A percentile compares a stretch with the other conserved stretches of the same genome.
Conservation (phyloP, 2,797 vertebrate species). For the Eulemur coronatus region DNA sequence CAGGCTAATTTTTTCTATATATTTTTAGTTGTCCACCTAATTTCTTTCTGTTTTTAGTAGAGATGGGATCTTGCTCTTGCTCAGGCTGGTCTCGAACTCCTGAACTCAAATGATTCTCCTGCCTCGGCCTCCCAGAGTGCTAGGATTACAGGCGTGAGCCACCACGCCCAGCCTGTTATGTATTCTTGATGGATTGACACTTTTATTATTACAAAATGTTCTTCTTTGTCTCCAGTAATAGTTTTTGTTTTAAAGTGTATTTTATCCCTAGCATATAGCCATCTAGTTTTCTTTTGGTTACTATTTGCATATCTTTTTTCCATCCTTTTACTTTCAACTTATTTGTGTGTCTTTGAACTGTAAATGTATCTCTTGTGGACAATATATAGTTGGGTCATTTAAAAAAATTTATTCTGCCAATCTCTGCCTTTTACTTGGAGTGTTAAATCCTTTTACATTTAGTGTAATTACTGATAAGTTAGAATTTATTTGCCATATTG, state of each 20-base stretch:
- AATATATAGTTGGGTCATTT: background rate
- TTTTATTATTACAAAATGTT: background rate
- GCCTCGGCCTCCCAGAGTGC: too few relatives aligned
- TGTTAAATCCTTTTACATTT: slow-evolving; percentile 36
- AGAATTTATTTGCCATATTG: background rate
- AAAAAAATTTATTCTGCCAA: background rate
- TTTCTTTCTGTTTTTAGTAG: too few relatives aligned
- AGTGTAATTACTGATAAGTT: background rate
- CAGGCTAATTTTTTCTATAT: too few relatives aligned
- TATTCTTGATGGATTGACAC: background rate
- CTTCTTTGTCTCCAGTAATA: background rate
- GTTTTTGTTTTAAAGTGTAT: background rate
- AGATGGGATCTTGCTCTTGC: too few relatives aligned
- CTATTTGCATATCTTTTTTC: background rate
- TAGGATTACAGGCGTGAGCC: too few relatives aligned
- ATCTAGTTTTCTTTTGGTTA: background rate
- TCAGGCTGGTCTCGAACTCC: too few relatives aligned
- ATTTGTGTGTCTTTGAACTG: background rate
- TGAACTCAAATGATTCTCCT: too few relatives aligned
- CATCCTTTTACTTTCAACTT: background rate
- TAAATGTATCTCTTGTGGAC: background rate
- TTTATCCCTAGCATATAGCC: background rate
- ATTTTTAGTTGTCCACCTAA: too few relatives aligned
- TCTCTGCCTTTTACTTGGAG: background rate
- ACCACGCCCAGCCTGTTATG: background rate